phyloP scores from a whole-genome alignment of 2,888 invertebrate species.

The Leptarthrus brevirostris region DNA sequence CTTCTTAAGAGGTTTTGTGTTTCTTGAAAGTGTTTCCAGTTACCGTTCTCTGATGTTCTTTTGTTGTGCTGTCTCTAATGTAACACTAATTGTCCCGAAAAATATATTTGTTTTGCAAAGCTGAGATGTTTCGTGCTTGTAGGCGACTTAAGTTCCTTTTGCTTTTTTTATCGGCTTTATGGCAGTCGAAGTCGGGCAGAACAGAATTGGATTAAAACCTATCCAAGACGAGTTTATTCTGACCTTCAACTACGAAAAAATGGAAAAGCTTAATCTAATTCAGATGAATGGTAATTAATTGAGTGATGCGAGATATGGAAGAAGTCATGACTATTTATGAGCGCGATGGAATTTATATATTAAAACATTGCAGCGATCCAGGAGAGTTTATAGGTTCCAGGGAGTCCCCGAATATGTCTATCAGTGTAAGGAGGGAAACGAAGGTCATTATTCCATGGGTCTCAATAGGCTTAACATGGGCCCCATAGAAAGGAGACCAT shows the following conservation, averaged over 20 bases:
- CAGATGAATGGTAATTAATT: background rate
- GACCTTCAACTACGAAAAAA: background rate
- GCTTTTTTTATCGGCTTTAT: background rate
- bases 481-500: too few species aligned
- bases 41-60: constrained; percentile 24
- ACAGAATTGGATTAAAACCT: background rate
- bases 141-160: too few species aligned
- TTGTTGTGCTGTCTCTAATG: constrained; percentile 18
- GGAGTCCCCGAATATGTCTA: too few species aligned
- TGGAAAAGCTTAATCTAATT: background rate
- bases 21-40: constrained; percentile 29
- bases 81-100: constrained; percentile 38
- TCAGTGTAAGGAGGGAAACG: too few species aligned
- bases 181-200: background rate
- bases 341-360: too few species aligned
- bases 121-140: background rate
- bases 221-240: background rate
- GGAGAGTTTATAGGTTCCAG: too few species aligned
- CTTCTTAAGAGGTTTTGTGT: constrained; percentile 37
- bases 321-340: too few species aligned
- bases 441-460: too few species aligned
- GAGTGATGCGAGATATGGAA: too few species aligned
- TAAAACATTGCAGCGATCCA: too few species aligned
- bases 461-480: too few species aligned
- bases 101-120: constrained; percentile 14